Evolutionary conservation across 2,888 invertebrate species (phyloP).

Genomic region (Orthosia incerta): DNA sequence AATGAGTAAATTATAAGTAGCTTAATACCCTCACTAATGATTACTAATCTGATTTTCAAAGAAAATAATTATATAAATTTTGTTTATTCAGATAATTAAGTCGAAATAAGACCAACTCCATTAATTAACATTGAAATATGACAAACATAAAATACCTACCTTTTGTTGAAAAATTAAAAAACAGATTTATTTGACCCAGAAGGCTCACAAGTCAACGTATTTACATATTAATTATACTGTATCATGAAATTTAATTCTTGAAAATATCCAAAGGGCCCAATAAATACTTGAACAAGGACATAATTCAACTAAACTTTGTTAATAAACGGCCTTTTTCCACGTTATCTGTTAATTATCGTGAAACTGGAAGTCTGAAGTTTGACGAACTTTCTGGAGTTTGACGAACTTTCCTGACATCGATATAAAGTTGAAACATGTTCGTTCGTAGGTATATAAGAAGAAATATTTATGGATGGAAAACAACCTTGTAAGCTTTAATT

Average conservation of each 20-base stretch:
- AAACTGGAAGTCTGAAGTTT: slow-evolving; percentile 12
- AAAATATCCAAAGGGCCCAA: slow-evolving; percentile 13
- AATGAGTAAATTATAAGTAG: too few species aligned
- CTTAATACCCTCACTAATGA: too few species aligned
- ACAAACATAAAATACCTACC: too few species aligned
- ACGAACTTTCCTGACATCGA: slow-evolving; percentile 32
- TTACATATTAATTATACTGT: too few species aligned
- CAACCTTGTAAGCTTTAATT: background rate
- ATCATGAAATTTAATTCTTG: background rate
- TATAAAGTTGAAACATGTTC: slow-evolving; percentile 13
- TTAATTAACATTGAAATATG: too few species aligned
- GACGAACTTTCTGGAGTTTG: slow-evolving; percentile 32
- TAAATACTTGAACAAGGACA: slow-evolving; percentile 34
- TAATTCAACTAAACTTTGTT: slow-evolving; percentile 37
- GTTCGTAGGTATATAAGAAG: slow-evolving; percentile 6
- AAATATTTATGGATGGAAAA: slow-evolving; percentile 16
- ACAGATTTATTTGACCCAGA: too few species aligned
- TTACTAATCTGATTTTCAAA: too few species aligned
- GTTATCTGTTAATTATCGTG: slow-evolving; percentile 43
- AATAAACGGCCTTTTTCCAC: slow-evolving; percentile 32
- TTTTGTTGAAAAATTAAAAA: too few species aligned
- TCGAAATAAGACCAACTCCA: too few species aligned
- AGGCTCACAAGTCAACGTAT: too few species aligned
- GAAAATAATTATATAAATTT: too few species aligned
- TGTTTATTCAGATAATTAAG: too few species aligned